Base-by-base conservation (phyloP, 2,888 invertebrate species). In the Rotaria socialis region DNA sequence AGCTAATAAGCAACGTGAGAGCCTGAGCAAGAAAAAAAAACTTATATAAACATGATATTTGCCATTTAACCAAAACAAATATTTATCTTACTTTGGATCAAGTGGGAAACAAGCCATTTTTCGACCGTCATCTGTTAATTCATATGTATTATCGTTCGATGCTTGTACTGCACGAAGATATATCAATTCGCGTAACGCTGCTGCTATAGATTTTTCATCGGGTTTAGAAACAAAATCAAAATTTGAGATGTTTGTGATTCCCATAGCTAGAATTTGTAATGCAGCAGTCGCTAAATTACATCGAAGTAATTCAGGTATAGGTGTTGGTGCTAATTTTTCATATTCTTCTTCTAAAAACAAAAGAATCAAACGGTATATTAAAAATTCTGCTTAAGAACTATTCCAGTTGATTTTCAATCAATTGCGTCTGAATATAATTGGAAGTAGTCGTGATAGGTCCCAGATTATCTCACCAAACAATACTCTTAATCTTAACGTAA, bases 201-300 rank as follows among this genome's bases (percentile, higher is more conserved):
- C 90, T 10, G 88, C 87, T 22, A 90, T 88, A 14, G 89, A 93
- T 86, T 95, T 94, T 43, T 93, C 92, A 0, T 95, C 93, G 0
- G 97, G 97, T 88, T 94, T 93, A 90, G 97, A 96, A 91, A 98
- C 94, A 89, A 97, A 95, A 89, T 96, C 96, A 91, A 98, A 96
- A 24, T 93, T 93, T 75, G 93, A 92, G 24, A 95, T 89, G 89
- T 92, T 94, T 88, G 95, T 94, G 87, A 96, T 93, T 35, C 95
- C 95, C 88, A 96, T 93, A 0, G 96, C 94, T 88, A 97, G 92
- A 85, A 98, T 92, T 90, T 96, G 94, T 86, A 98, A 92, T 47
- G 95, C 96, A 91, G 98, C 96, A 24, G 93, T 93, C 75, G 93
- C 92, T 24, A 95, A 89, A 89, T 92, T 94, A 88, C 95, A 87